Conservation (phyloP, 2,797 vertebrate genomes). For the Triplophysa yarkandensis region DNA sequence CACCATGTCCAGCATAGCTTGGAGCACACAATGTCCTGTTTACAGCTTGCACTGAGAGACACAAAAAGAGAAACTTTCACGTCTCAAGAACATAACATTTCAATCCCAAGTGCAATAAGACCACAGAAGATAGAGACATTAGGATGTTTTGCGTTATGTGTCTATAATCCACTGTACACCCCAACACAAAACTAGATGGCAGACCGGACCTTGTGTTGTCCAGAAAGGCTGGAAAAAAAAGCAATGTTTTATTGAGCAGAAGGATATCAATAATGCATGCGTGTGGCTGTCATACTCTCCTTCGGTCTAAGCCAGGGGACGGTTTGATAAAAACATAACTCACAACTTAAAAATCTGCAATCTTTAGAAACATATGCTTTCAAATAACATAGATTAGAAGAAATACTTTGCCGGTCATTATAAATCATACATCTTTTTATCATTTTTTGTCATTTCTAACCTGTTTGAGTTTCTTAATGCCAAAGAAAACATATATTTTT, state of each 20-base stretch:
- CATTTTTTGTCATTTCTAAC: too few relatives aligned
- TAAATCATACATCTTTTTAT: too few relatives aligned
- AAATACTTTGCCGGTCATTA: too few relatives aligned
- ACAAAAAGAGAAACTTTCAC: constrained; percentile 15
- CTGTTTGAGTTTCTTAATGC: too few relatives aligned
- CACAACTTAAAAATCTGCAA: background rate
- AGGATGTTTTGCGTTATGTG: background rate
- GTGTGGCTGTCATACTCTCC: constrained; percentile 6
- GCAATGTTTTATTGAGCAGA: constrained; percentile 34
- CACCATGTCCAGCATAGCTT: constrained; percentile 27
- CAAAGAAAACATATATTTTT: too few relatives aligned
- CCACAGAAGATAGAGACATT: background rate
- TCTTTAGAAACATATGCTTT: too few relatives aligned
- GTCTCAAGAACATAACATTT: too few relatives aligned
- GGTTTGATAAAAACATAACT: constrained; percentile 5
- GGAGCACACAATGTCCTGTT: constrained; percentile 31
- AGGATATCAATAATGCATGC: constrained; percentile 32
- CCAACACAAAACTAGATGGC: background rate
- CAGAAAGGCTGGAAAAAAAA: constrained; percentile 13
- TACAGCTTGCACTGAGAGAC: constrained; percentile 9
- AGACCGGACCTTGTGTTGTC: background rate
- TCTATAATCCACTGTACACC: background rate
- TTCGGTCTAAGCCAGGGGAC: background rate
- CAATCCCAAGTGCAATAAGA: background rate
- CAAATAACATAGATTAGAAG: too few relatives aligned